Evolutionary conservation across 2,113 vertebrate species (phyloP).

Genomic region (Melanerpes aurifrons): DNA sequence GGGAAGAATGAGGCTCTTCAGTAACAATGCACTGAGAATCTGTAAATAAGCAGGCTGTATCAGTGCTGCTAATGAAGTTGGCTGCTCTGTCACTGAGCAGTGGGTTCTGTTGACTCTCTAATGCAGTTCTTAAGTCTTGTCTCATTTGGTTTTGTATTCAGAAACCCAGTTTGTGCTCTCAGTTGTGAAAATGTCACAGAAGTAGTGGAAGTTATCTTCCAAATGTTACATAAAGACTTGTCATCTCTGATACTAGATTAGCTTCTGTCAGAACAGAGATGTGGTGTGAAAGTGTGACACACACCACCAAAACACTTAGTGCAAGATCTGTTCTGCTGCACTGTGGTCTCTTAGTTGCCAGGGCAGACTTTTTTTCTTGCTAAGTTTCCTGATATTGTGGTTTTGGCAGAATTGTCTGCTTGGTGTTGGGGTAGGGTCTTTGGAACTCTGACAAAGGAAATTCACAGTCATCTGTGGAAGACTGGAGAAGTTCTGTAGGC

Average conservation of each 20-base stretch:
- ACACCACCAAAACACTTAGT: neutral
- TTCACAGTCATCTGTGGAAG: neutral
- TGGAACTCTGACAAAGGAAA: neutral
- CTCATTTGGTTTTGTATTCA: neutral
- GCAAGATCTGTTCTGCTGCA: neutral
- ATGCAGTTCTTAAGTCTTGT: neutral
- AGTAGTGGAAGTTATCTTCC: neutral
- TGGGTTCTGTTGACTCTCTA: neutral
- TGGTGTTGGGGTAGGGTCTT: neutral
- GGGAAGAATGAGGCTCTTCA: neutral
- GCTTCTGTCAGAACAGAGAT: neutral
- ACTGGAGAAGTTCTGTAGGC: neutral
- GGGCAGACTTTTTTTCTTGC: neutral
- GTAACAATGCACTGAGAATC: neutral
- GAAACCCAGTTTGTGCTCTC: neutral
- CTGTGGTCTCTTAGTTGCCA: neutral
- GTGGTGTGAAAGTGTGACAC: neutral
- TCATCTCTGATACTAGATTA: neutral
- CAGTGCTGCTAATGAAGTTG: neutral
- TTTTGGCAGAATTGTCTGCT: neutral
- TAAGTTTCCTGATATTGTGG: neutral
- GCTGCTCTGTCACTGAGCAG: neutral
- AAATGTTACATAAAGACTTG: neutral
- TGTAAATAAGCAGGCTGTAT: neutral
- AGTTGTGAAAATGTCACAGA: neutral